These are phyloP conservation scores for Zygothrica quintamaculata DNA, from an alignment of 2,888 invertebrate genomes.

Conservation along the genomic window DNA sequence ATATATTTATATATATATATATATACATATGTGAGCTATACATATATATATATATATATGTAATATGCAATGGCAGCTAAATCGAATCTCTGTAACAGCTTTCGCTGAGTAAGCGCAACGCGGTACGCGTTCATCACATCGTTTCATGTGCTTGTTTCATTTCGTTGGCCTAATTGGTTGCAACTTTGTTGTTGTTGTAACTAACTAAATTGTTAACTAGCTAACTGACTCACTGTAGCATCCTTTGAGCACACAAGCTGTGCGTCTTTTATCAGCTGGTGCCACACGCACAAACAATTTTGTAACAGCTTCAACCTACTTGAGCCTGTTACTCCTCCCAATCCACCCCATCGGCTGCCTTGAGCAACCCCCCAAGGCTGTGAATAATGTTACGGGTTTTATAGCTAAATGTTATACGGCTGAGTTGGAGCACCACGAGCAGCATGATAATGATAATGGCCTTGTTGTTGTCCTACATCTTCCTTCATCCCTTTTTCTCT, in stretches of 20 bases:
- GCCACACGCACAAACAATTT: constrained; percentile 58
- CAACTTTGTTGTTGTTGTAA: constrained; percentile 40
- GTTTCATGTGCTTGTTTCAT: constrained; percentile 60
- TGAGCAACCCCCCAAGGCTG: constrained; percentile 17
- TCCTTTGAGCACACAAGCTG: constrained; percentile 31
- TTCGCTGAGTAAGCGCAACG: constrained; percentile 34
- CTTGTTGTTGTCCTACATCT: constrained; percentile 51
- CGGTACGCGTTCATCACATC: constrained; percentile 36
- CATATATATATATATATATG: too few relatives aligned
- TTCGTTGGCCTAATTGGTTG: constrained; percentile 61
- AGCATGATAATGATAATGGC: constrained; percentile 67
- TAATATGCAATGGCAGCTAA: constrained; percentile 65
- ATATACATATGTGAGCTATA: too few relatives aligned
- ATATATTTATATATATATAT: too few relatives aligned
- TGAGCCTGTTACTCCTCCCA: not conserved
- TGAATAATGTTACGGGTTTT: constrained; percentile 70
- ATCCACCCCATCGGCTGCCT: constrained; percentile 1
- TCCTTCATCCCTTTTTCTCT: too few relatives aligned
- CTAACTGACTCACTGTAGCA: constrained; percentile 26
- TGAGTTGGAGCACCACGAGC: constrained; percentile 12
- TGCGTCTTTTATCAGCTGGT: constrained; percentile 54
- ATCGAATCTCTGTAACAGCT: constrained; percentile 53
- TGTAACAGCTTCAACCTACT: constrained; percentile 12
- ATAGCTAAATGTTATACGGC: constrained; percentile 48
- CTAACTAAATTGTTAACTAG: constrained; percentile 33